Evolutionary conservation across 2,797 vertebrate species (phyloP), one percentile per base, ranked within the genome.

Genomic region (Anas georgica): DNA sequence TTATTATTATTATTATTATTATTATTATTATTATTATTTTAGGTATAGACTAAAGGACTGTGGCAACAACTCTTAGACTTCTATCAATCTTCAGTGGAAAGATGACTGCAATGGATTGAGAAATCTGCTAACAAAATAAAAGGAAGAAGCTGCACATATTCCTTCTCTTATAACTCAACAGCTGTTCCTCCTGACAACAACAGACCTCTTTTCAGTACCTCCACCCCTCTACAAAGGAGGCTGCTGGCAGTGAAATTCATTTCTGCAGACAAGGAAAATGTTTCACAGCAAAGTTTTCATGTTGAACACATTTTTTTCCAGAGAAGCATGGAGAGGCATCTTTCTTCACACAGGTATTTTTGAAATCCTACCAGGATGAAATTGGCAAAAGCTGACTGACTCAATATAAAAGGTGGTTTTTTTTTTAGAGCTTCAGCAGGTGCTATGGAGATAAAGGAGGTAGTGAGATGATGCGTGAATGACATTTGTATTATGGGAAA

Each of bases 1-100:
- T 76, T 76, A 83, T 70, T 93, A 80, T 31, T 91, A 74, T n/a
- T 92, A 80, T n/a, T 23, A 23, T 48, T 92, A 23, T 88, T 95
- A 17, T 73, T 73, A 84, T 41, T 86, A 91, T 76, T 76, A 84
- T 70, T 93, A 77, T 31, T 90, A 77, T n/a, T 92, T 62, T 66
- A 48, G 26, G 11, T 28, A 5, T 23, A 70, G 35, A 87, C 62
- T 43, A 91, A 76, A 82, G 54, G 41, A 50, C 35, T 73, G 26
- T 0, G 3, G 46, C 35, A 89, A 60, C 80, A 87, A 5, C 15
- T 48, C 33, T 67, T 43, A 60, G 64, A 54, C 15, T 81, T 80
- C 35, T n/a, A 73, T 35, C n/a, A 15, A 4, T 39, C 22, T 83
- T 79, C 50, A 89, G 43, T 35, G 17, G 75, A 18, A 91, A 89